Conservation (phyloP, 2,113 vertebrate genomes). For the Ranitomeya imitator region DNA sequence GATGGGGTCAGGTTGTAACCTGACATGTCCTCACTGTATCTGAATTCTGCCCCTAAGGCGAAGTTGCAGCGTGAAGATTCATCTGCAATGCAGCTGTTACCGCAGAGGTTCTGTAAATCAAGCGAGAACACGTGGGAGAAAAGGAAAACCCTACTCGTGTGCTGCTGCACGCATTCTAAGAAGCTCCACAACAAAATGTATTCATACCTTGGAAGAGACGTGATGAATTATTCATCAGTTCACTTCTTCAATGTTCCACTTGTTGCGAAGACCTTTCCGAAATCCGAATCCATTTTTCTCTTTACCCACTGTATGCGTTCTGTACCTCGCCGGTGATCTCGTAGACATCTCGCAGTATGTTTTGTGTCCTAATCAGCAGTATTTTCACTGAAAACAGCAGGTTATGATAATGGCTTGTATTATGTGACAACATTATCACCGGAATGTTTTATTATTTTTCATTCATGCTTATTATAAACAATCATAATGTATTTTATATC, state of each 20-base stretch:
- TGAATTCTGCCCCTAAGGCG: conserved; percentile 48
- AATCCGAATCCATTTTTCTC: not conserved
- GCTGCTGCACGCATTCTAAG: conserved; percentile 20
- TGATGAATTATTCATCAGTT: not conserved
- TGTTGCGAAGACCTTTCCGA: not conserved
- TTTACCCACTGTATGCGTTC: not conserved
- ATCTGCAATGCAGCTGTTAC: conserved; percentile 77
- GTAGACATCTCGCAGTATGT: not conserved
- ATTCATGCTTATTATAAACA: no score
- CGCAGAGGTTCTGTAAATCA: conserved; percentile 68
- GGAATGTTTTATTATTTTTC: no score
- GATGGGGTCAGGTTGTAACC: not conserved
- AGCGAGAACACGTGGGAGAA: conserved; percentile 55
- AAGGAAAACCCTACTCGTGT: conserved; percentile 43
- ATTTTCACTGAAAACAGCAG: not conserved
- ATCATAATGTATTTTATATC: not conserved
- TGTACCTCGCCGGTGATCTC: not conserved
- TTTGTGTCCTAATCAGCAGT: not conserved
- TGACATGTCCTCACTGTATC: not conserved
- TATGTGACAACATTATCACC: not conserved
- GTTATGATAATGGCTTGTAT: not conserved
- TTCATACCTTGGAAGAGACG: not conserved
- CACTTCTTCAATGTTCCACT: not conserved
- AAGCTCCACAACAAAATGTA: not conserved
- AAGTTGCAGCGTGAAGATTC: conserved; percentile 64